phyloP scores from a whole-genome alignment of 2,888 invertebrate genomes.

The Caenorhabditis panamensis region DNA sequence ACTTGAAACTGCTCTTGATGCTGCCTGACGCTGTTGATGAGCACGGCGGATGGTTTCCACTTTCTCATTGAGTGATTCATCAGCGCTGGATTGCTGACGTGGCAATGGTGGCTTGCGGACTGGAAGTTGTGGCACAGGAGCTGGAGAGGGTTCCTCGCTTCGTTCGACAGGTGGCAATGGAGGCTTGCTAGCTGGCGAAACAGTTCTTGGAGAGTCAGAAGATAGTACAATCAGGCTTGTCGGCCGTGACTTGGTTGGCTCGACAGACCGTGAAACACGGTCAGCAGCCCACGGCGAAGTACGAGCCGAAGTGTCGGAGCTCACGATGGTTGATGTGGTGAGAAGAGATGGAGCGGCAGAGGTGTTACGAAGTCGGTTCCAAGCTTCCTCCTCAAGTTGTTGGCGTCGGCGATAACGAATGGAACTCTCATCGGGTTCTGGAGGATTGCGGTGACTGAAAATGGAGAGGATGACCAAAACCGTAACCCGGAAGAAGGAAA shows the following conservation, averaged over 20 bases:
- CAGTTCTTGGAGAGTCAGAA: conserved; percentile 50
- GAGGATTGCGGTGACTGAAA: conserved; percentile 58
- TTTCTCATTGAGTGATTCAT: conserved; percentile 76
- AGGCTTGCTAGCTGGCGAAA: conserved; percentile 50
- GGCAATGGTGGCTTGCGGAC: conserved; percentile 73
- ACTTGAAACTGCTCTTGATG: conserved; percentile 61
- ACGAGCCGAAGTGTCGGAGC: conserved; percentile 22
- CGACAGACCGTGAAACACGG: conserved; percentile 52
- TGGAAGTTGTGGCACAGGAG: conserved; percentile 34
- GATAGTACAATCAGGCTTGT: conserved; percentile 47
- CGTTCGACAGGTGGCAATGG: conserved; percentile 58
- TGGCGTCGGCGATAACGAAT: conserved; percentile 76
- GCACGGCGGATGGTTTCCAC: conserved; percentile 76
- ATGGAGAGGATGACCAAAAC: neutral
- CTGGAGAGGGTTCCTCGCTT: conserved; percentile 50
- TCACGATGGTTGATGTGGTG: conserved; percentile 37
- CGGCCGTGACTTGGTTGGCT: conserved; percentile 54
- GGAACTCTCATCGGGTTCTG: conserved; percentile 64
- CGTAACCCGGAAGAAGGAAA: neutral
- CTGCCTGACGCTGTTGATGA: conserved; percentile 70
- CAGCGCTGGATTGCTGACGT: conserved; percentile 73
- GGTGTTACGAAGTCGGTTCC: conserved; percentile 72
- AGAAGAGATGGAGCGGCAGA: conserved; percentile 48
- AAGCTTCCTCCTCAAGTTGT: conserved; percentile 77
- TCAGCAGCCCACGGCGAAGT: conserved; percentile 59